Evolutionary conservation across 2,113 vertebrate species (phyloP).

Genomic region (Lepus timidus): DNA sequence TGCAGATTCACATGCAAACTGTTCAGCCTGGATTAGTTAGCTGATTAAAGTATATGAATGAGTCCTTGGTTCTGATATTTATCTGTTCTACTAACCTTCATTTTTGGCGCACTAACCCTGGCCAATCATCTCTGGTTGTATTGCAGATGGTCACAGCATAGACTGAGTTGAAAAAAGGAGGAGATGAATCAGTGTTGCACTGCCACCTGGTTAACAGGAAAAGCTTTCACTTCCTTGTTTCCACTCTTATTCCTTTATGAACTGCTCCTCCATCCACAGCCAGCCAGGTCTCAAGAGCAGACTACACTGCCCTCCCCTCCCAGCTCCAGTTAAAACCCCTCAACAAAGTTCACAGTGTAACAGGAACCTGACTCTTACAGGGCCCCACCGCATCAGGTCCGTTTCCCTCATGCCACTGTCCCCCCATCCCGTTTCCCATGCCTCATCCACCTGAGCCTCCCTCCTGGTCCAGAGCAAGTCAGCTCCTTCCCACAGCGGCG

Average conservation of each 20-base stretch:
- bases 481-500: neutral
- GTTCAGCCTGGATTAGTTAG: neutral
- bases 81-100: neutral
- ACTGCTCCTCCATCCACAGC: neutral
- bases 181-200: neutral
- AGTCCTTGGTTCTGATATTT: neutral
- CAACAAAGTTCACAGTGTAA: neutral
- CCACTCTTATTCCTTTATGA: neutral
- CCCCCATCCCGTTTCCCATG: neutral
- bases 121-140: neutral
- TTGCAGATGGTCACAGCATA: neutral
- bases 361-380: neutral
- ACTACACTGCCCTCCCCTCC: neutral
- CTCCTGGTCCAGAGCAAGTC: neutral
- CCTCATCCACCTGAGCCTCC: neutral
- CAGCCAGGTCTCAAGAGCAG: neutral
- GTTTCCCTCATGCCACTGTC: neutral
- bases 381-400: neutral
- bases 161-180: neutral
- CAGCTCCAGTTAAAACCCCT: neutral
- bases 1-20: neutral
- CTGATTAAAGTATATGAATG: neutral
- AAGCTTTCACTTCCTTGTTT: neutral
- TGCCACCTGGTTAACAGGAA: neutral
- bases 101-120: slow-evolving; percentile 20